Base-by-base conservation (phyloP, 2,113 vertebrate species). In the Oophaga pumilio region DNA sequence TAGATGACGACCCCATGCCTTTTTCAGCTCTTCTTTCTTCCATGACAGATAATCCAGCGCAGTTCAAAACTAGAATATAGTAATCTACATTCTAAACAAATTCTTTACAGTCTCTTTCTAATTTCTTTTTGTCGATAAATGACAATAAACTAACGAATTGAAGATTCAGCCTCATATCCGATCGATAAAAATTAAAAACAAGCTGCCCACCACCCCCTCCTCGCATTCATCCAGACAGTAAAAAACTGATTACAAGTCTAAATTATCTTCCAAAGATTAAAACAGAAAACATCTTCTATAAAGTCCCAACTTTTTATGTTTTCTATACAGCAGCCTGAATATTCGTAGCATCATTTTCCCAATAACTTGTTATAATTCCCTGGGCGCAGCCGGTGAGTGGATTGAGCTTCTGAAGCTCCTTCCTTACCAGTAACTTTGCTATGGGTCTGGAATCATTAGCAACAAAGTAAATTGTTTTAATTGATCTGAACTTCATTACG, bases 401-500 rank as follows among this genome's bases (percentile, higher is more conserved):
- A 71, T 91, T 0, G 11, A 0, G 7, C 89, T 90, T 94, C 91
- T 91, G 86, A 92, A 93, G 91, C 80, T 89, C 81, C 26, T 85
- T 76, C 57, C 90, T 93, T 91, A 93, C 92, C 92, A 91, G 91
- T 91, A 93, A 94, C 94, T 93, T 43, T 93, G 91, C 89, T 92
- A 87, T 84, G 87, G 87, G 91, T 91, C 92, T 91, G 91, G 91
- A 94, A 92, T 93, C 91, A 93, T 94, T 93, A 95, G 92, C 91
- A 89, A 91, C 91, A 86, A 93, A 92, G 91, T 90, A 94, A 93
- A 95, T 93, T 93, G 93, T 94, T 95, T 92, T 93, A 95, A 95
- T 93, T 95, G 94, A 94, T 93, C 91, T 89, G 91, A 92, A 93
- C 91, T 91, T 92, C 89, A 85, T 90, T 68, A 88, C 0, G 0